Percentiles rank a stretch among this genome's conserved stretches.
Evolutionary conservation across 2,113 vertebrate genomes (phyloP).

Genomic region (Oxyura jamaicensis): DNA sequence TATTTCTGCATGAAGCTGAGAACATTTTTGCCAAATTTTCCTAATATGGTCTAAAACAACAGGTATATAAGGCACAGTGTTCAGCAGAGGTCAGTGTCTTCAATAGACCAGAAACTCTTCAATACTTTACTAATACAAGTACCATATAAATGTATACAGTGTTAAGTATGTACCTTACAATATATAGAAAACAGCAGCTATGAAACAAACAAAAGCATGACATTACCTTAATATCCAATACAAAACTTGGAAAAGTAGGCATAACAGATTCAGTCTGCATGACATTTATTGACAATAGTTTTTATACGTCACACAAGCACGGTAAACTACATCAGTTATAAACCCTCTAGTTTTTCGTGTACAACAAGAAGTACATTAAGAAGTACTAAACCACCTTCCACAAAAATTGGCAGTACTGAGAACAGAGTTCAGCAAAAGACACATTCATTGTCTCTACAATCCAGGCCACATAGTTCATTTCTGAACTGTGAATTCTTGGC

Average conservation of each 20-base stretch:
- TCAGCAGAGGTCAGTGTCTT: background rate
- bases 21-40: background rate
- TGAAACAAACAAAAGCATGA: background rate
- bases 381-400: background rate
- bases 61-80: background rate
- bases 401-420: background rate
- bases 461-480: background rate
- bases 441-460: background rate
- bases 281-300: too few species aligned
- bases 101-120: background rate
- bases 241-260: too few species aligned
- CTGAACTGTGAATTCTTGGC: background rate
- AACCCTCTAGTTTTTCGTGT: background rate
- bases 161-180: background rate
- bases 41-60: background rate
- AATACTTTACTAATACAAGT: background rate
- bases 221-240: background rate
- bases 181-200: background rate
- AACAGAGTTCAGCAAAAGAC: background rate
- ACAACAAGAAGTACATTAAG: background rate
- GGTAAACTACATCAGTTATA: background rate
- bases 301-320: too few species aligned
- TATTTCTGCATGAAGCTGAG: background rate
- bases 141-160: background rate
- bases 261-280: too few species aligned